These are phyloP conservation scores for Tricholauxania praeusta DNA, from an alignment of 2,888 invertebrate species.

Conservation along the genomic window DNA sequence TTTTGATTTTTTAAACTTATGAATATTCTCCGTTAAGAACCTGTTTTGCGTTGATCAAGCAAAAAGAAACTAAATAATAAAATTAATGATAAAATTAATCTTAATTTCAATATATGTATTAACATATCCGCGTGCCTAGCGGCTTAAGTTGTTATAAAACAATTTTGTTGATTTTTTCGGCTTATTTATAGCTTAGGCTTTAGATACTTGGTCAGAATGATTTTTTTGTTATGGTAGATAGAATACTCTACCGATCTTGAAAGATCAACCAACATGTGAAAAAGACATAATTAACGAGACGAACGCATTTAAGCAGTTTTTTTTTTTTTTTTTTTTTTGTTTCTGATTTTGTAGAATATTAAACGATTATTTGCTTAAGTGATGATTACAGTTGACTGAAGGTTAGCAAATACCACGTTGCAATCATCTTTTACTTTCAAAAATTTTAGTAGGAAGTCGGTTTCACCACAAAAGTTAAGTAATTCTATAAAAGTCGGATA, in stretches of 20 bases:
- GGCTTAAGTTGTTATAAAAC: conserved; percentile 45
- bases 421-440: too few relatives aligned
- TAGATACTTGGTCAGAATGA: not conserved
- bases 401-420: too few relatives aligned
- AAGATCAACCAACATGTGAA: not conserved
- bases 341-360: too few relatives aligned
- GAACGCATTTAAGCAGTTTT: too few relatives aligned
- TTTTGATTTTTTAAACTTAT: not conserved
- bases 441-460: too few relatives aligned
- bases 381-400: too few relatives aligned
- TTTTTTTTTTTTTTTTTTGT: too few relatives aligned
- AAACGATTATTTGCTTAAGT: too few relatives aligned
- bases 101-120: conserved; percentile 20
- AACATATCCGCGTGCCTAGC: conserved; percentile 56
- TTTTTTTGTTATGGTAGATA: too few relatives aligned
- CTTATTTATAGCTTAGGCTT: conserved; percentile 20
- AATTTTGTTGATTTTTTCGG: conserved; percentile 25
- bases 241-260: not conserved
- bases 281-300: too few relatives aligned
- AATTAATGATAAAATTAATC: not conserved
- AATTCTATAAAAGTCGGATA: too few relatives aligned
- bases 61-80: conserved; percentile 12
- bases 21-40: conserved; percentile 21
- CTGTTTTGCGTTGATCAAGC: conserved; percentile 37
- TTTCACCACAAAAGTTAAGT: too few relatives aligned